Evolutionary conservation across 1,140 invertebrate species (phyloP).

Genomic region (Ephestia elutella): DNA sequence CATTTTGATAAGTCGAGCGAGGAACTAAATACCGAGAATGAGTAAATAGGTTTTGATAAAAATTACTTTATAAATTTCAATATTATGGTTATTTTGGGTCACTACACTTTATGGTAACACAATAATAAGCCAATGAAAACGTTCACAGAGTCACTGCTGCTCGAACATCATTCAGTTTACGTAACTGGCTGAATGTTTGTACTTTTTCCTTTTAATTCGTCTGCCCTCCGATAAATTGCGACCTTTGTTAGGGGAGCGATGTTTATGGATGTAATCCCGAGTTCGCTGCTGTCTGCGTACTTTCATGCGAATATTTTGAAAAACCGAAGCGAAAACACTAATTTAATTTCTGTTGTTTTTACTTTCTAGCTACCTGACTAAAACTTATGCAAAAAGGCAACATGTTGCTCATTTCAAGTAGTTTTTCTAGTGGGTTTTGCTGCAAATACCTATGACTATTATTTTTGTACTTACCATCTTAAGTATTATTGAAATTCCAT

Average conservation of each 20-base stretch:
- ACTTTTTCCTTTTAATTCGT: slow-evolving; percentile 42
- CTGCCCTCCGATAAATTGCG: slow-evolving; percentile 45
- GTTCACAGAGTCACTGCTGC: background rate
- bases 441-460: no score
- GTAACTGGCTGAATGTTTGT: slow-evolving; percentile 25
- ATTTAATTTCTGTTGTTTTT: background rate
- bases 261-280: slow-evolving; percentile 39
- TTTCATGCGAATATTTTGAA: slow-evolving; percentile 14
- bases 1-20: no score
- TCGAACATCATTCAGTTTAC: slow-evolving; percentile 23
- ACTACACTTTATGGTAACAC: background rate
- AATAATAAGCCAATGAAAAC: background rate
- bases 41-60: no score
- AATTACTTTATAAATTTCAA: no score
- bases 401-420: no score
- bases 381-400: no score
- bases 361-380: background rate
- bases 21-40: no score
- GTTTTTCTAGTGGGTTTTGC: no score
- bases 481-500: no score
- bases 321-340: background rate
- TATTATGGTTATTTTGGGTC: no score
- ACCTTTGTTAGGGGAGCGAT: slow-evolving; percentile 42
- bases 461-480: no score
- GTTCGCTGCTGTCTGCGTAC: slow-evolving; percentile 14